phyloP scores from a whole-genome alignment of 2,888 invertebrate genomes.

The Amblyjoppa proteus region DNA sequence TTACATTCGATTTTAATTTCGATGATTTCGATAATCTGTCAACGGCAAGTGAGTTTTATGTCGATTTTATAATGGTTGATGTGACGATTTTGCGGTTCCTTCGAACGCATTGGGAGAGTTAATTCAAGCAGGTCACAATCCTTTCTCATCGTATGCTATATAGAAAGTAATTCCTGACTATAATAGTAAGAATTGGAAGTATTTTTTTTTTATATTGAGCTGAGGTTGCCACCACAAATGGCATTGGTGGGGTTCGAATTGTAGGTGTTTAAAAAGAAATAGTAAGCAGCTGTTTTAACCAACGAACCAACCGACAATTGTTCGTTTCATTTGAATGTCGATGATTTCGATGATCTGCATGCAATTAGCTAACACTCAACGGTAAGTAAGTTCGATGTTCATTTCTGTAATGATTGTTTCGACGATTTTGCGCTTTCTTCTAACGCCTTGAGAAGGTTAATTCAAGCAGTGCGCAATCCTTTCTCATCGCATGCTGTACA shows the following conservation, averaged over 20 bases:
- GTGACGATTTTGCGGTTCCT: neutral
- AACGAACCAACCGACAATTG: too few relatives aligned
- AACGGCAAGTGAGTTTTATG: neutral
- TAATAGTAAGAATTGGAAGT: neutral
- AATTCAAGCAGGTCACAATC: constrained; percentile 46
- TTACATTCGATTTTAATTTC: too few relatives aligned
- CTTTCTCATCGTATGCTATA: constrained; percentile 41
- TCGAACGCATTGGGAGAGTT: constrained; percentile 10
- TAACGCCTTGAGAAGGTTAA: constrained; percentile 31
- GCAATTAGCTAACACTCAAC: neutral
- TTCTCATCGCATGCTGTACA: constrained; percentile 38
- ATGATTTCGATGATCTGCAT: neutral
- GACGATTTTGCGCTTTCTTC: neutral
- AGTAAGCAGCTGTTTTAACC: too few relatives aligned
- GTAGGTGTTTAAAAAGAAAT: too few relatives aligned
- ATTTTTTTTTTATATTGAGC: neutral
- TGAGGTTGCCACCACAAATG: too few relatives aligned
- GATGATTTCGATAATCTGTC: too few relatives aligned
- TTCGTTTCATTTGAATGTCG: too few relatives aligned
- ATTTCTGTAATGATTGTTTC: neutral
- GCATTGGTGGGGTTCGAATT: too few relatives aligned
- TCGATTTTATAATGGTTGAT: neutral
- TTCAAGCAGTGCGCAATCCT: constrained; percentile 49
- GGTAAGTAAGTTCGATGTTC: neutral
- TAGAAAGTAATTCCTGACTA: constrained; percentile 47